Conservation (phyloP, 2,797 vertebrate genomes). For the Trematomus bernacchii region DNA sequence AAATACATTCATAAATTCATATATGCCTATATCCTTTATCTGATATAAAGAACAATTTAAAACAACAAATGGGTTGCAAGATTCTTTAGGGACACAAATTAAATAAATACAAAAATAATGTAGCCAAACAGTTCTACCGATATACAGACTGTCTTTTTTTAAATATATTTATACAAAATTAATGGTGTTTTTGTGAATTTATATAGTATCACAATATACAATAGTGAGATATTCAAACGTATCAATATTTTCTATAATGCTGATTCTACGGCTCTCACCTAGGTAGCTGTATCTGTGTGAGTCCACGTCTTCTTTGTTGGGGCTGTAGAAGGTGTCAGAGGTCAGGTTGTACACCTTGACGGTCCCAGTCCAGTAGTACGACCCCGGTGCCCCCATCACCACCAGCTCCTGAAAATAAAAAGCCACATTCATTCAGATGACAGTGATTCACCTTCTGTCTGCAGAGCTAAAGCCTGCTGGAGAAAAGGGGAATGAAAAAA, state of each 20-base stretch:
- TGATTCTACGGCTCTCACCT: conserved; percentile 80
- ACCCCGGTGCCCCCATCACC: conserved; percentile 97
- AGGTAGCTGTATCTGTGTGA: conserved; percentile 95
- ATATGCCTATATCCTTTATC: too few species aligned
- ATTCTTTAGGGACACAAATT: too few species aligned
- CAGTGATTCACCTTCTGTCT: conserved; percentile 19
- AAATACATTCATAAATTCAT: too few species aligned
- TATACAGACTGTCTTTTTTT: too few species aligned
- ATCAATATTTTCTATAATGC: not conserved
- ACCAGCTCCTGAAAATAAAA: conserved; percentile 90
- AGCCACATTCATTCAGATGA: conserved; percentile 33
- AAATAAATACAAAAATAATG: too few species aligned
- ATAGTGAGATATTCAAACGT: too few species aligned
- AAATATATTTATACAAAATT: too few species aligned
- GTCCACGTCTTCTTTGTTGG: conserved; percentile 89
- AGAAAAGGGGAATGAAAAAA: not conserved
- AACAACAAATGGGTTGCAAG: too few species aligned
- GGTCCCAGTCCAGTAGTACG: conserved; percentile 98
- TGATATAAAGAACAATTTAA: too few species aligned
- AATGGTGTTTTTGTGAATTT: too few species aligned
- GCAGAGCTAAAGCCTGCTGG: conserved; percentile 9
- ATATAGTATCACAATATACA: too few species aligned
- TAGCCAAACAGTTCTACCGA: too few species aligned
- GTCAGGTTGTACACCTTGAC: conserved; percentile 97
- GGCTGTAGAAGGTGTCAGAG: conserved; percentile 91